These are phyloP conservation scores for Phycodurus eques DNA, from an alignment of 2,113 vertebrate genomes.

Conservation along the genomic window DNA sequence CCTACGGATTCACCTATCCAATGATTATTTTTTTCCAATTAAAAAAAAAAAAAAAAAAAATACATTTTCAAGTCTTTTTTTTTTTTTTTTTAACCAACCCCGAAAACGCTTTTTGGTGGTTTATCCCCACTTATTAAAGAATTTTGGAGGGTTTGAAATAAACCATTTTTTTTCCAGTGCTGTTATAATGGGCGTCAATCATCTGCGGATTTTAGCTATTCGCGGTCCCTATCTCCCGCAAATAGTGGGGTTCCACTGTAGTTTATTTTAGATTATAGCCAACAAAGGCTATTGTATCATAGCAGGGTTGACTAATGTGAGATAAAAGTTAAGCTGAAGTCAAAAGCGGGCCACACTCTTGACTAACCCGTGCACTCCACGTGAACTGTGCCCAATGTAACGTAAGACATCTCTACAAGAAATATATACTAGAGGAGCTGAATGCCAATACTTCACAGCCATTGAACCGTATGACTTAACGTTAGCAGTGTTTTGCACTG, in stretches of 20 bases:
- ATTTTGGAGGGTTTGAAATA: too few species aligned
- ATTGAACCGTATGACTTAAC: neutral
- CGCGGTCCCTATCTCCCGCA: too few species aligned
- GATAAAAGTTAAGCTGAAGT: neutral
- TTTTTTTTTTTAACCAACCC: too few species aligned
- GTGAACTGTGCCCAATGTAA: conserved; percentile 3
- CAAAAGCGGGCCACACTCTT: neutral
- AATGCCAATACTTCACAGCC: conserved; percentile 9
- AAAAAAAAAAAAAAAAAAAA: too few species aligned
- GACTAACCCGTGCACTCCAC: neutral
- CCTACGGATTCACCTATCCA: too few species aligned
- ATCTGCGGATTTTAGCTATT: too few species aligned
- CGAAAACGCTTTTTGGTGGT: too few species aligned
- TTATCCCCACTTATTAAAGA: too few species aligned
- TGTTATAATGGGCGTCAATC: too few species aligned
- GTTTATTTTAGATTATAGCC: neutral
- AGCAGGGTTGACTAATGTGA: neutral
- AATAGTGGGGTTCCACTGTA: neutral
- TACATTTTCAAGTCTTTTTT: too few species aligned
- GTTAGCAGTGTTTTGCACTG: neutral
- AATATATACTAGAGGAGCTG: neutral
- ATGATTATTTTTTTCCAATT: too few species aligned
- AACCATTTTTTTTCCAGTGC: neutral
- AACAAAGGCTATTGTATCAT: neutral
- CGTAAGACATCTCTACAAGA: neutral